Evolutionary conservation across 2,888 invertebrate genomes (phyloP).

Genomic region (Pammene aurita): DNA sequence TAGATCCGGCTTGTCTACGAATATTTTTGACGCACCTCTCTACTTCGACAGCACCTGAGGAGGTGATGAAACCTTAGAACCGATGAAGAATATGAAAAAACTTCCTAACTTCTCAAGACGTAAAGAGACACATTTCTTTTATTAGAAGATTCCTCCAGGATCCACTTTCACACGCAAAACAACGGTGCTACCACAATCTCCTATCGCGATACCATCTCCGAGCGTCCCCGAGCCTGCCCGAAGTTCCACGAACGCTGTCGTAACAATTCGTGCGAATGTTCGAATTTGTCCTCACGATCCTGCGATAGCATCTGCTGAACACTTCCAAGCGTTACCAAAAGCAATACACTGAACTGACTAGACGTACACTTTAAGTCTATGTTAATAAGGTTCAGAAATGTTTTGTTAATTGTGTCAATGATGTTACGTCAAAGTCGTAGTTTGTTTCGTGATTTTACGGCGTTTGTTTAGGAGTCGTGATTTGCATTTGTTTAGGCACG

Average conservation of each 20-base stretch:
- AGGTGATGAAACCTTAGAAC: too few relatives aligned
- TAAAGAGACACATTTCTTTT: too few relatives aligned
- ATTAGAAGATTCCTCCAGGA: not conserved
- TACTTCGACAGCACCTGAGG: too few relatives aligned
- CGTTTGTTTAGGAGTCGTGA: slow-evolving; percentile 23
- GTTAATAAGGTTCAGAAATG: too few relatives aligned
- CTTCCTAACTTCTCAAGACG: too few relatives aligned
- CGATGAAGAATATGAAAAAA: too few relatives aligned
- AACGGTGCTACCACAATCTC: slow-evolving; percentile 44
- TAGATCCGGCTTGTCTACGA: too few relatives aligned
- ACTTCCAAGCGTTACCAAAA: slow-evolving; percentile 21
- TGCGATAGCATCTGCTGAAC: slow-evolving; percentile 49
- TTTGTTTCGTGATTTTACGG: slow-evolving; percentile 30
- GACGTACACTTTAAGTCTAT: too few relatives aligned
- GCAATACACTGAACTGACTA: too few relatives aligned
- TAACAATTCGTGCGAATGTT: slow-evolving; percentile 67
- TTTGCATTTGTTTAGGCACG: slow-evolving; percentile 20
- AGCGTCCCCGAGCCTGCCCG: slow-evolving; percentile 48
- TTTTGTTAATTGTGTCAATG: too few relatives aligned
- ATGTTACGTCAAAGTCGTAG: slow-evolving; percentile 8
- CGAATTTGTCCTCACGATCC: slow-evolving; percentile 71
- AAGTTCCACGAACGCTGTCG: slow-evolving; percentile 47
- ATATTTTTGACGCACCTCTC: too few relatives aligned
- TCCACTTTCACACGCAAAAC: slow-evolving; percentile 26
- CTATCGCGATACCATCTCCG: slow-evolving; percentile 51